Evolutionary conservation across 2,888 invertebrate genomes (phyloP), one percentile per base, ranked within the genome.

Genomic region (Argynnis bischoffii): DNA sequence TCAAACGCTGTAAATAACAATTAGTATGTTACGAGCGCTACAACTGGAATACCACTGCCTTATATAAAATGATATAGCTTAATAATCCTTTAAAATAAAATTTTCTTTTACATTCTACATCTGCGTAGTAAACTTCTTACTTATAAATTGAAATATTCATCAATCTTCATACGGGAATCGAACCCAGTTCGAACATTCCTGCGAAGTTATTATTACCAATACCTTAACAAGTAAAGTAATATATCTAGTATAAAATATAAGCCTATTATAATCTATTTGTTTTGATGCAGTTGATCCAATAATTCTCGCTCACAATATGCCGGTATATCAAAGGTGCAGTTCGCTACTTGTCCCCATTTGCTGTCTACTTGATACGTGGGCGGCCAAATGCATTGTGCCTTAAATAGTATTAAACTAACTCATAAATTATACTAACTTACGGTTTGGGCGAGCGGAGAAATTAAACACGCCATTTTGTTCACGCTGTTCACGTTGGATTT

Each of bases 351-450:
- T 64, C 61, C 69, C 71, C 66, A 63, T 66, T 69, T 53, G 67
- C 55, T 55, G 26, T 65, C 64, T 55, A 63, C 26, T 60, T 50
- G 55, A 50, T 46, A 64, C 61, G 71, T 71, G 71, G 71, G 71
- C 69, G 71, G 71, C 46, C 73, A 69, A 70, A 72, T 70, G 67
- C 74, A 70, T 74, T 74, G 72, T 74, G 59, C 74, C 74, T 65
- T 72, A 74, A 73, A 74, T 74, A 75, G 75, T 70, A 71, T 74
- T 73, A 71, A 68, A 66, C 65, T 69, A 66, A 67, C 66, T 61
- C 68, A 69, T 74, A 74, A 75, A 76, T 75, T 74, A 75, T 54
- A 64, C 55, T 61, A 61, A 66, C 55, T 61, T 61, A 66, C 66
- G 35, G 55, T 48, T 41, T 48, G 50, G 47, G 56, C 21, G 54